Percentiles rank a stretch among this genome's conserved stretches.
These are phyloP conservation scores for Tretioscincus oriximinensis DNA, from an alignment of 2,113 vertebrate genomes.

Conservation along the genomic window DNA sequence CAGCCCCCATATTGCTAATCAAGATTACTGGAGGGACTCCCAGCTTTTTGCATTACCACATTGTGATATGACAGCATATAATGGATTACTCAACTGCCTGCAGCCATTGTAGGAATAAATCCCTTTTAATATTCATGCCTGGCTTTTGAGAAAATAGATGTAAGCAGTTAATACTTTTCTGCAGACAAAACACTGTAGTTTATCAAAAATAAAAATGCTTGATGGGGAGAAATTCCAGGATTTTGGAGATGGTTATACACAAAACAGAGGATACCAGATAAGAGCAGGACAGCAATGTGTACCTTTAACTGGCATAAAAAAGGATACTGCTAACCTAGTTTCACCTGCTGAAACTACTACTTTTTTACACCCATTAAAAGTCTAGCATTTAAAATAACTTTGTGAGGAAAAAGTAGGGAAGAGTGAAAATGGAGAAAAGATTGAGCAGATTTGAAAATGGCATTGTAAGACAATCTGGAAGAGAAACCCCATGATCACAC, in stretches of 20 bases:
- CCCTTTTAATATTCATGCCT: conserved; percentile 75
- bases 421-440: not conserved
- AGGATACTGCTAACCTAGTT: too few species aligned
- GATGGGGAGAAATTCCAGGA: conserved; percentile 50
- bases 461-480: not conserved
- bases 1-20: conserved; percentile 62
- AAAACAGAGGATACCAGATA: conserved; percentile 29
- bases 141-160: conserved; percentile 76
- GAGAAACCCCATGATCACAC: not conserved
- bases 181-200: conserved; percentile 71
- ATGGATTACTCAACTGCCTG: conserved; percentile 72
- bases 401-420: not conserved
- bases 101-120: conserved; percentile 73
- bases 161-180: conserved; percentile 73
- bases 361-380: too few species aligned
- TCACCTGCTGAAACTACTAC: too few species aligned
- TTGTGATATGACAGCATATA: conserved; percentile 71
- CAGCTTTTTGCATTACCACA: conserved; percentile 72
- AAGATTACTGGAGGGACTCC: conserved; percentile 71
- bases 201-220: conserved; percentile 72
- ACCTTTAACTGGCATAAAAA: too few species aligned
- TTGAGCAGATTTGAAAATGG: not conserved
- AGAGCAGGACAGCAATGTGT: not conserved
- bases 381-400: too few species aligned
- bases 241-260: conserved; percentile 14